A percentile compares a stretch with the other conserved stretches of the same genome.
phyloP scores from a whole-genome alignment of 2,888 invertebrate species.

The Aphodius granarius region DNA sequence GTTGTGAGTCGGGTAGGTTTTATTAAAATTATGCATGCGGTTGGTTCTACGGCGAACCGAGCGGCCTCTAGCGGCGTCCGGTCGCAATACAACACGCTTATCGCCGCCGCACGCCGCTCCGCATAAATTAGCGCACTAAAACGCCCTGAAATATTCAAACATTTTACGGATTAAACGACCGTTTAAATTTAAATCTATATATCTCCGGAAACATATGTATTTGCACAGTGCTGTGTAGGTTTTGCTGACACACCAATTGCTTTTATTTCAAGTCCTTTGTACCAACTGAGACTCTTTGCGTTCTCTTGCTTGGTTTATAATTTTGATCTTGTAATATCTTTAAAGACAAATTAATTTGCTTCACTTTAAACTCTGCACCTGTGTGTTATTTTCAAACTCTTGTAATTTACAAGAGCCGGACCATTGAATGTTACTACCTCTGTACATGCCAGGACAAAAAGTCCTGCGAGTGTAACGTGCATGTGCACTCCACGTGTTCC shows the following conservation, averaged over 20 bases:
- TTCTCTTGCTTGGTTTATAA: no score
- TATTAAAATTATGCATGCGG: background rate
- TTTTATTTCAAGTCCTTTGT: background rate
- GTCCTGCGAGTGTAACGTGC: background rate
- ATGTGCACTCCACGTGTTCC: background rate
- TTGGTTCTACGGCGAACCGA: background rate
- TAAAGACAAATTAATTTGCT: no score
- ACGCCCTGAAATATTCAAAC: slow-evolving; percentile 44
- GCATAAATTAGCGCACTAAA: slow-evolving; percentile 50
- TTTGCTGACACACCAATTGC: slow-evolving; percentile 4
- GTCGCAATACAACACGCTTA: background rate
- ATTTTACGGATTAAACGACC: slow-evolving; percentile 28
- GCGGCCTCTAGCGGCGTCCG: background rate
- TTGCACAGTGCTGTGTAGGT: slow-evolving; percentile 39
- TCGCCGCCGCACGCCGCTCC: slow-evolving; percentile 42
- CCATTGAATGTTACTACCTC: slow-evolving; percentile 21
- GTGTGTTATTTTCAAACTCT: background rate
- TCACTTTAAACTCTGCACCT: background rate
- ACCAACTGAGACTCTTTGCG: no score
- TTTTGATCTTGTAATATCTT: no score
- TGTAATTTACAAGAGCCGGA: slow-evolving; percentile 18
- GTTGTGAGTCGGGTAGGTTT: background rate
- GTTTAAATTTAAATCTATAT: slow-evolving; percentile 39
- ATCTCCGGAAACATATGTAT: slow-evolving; percentile 48
- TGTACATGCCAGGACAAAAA: slow-evolving; percentile 21